Evolutionary conservation across 2,113 vertebrate species (phyloP).

Genomic region (Amphiprion percula): DNA sequence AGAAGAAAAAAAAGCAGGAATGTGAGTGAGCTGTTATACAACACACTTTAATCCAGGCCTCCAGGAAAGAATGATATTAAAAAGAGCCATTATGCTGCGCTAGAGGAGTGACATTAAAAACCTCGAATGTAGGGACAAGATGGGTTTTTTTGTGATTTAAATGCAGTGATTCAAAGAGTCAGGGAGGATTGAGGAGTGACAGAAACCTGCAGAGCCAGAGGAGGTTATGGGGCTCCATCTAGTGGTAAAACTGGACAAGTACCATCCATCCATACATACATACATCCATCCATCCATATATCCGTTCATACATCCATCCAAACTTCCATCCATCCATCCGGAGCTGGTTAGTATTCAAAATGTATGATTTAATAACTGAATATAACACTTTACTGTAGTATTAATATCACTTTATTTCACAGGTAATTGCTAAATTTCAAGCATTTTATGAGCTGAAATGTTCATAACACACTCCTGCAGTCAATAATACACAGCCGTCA

Average conservation of each 20-base stretch:
- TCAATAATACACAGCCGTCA: constrained; percentile 32
- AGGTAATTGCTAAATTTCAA: not conserved
- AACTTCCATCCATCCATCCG: too few relatives aligned
- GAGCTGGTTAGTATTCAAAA: too few relatives aligned
- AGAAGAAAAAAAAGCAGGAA: not conserved
- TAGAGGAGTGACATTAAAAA: constrained; percentile 23
- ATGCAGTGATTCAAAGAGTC: not conserved
- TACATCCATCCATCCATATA: too few relatives aligned
- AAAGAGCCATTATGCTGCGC: not conserved
- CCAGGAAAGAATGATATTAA: constrained; percentile 27
- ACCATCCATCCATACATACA: constrained; percentile 6
- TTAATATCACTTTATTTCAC: not conserved
- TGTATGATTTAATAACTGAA: not conserved
- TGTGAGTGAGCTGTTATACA: constrained; percentile 20
- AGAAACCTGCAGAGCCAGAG: not conserved
- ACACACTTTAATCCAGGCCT: constrained; percentile 13
- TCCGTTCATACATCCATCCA: too few relatives aligned
- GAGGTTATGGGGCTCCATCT: constrained; percentile 38
- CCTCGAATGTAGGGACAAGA: not conserved
- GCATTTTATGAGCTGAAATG: constrained; percentile 2
- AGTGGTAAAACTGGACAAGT: constrained; percentile 45
- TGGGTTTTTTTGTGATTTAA: constrained; percentile 2
- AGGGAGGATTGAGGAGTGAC: not conserved
- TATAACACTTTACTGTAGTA: not conserved
- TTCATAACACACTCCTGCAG: constrained; percentile 17